Evolutionary conservation across 2,113 vertebrate genomes (phyloP).

Genomic region (Prunella fulvescens): DNA sequence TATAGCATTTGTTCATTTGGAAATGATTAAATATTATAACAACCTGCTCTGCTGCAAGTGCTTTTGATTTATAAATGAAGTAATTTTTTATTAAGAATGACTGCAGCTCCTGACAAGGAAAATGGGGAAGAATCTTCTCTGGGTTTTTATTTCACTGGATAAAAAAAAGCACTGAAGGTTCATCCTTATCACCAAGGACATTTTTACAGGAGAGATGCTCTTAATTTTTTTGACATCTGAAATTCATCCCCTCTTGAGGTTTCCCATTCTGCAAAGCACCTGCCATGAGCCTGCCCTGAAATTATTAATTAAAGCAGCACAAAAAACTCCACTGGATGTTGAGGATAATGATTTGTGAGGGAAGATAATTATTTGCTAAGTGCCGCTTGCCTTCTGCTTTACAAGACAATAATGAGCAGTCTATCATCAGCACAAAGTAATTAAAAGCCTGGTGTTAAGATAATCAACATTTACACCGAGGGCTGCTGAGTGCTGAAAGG

Average conservation of each 20-base stretch:
- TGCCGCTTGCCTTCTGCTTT: background rate
- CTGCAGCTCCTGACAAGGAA: background rate
- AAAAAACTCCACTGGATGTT: background rate
- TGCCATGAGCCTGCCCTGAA: background rate
- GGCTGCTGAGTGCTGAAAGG: background rate
- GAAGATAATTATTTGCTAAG: background rate
- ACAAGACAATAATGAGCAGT: background rate
- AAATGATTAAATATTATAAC: no score
- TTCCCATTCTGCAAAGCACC: background rate
- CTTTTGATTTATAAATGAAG: background rate
- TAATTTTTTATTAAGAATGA: background rate
- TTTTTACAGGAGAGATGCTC: background rate
- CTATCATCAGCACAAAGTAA: background rate
- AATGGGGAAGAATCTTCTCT: background rate
- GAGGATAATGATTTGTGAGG: background rate
- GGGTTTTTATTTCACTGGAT: background rate
- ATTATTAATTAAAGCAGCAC: background rate
- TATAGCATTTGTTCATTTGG: no score
- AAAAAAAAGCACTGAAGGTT: background rate
- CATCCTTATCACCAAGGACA: background rate
- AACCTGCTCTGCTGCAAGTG: no score
- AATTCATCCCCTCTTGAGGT: background rate
- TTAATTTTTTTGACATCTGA: background rate
- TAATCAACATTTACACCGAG: background rate
- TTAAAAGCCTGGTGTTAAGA: background rate